A percentile compares a stretch with the other conserved stretches of the same genome.
phyloP scores from a whole-genome alignment of 2,888 invertebrate genomes.

The Epinotia demarniana region DNA sequence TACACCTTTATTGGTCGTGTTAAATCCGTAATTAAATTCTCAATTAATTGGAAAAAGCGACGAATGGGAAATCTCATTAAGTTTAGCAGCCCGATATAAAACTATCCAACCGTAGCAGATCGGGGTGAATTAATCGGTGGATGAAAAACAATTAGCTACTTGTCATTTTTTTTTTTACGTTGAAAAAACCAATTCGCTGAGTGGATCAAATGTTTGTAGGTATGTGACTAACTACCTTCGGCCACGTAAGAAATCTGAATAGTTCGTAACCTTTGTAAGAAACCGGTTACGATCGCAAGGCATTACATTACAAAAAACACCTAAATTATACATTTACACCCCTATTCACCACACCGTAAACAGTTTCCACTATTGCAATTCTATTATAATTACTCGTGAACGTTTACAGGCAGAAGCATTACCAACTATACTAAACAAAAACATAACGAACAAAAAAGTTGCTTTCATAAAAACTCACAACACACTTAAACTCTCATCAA shows the following conservation, averaged over 20 bases:
- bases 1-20: conserved; percentile 68
- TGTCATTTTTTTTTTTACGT: not conserved
- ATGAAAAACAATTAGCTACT: conserved; percentile 26
- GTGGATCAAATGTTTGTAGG: no score
- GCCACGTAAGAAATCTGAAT: no score
- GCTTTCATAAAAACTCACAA: not conserved
- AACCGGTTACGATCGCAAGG: no score
- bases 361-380: no score
- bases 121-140: conserved; percentile 18
- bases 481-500: conserved; percentile 42
- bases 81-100: conserved; percentile 46
- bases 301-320: no score
- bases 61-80: conserved; percentile 62
- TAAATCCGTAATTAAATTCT: conserved; percentile 72
- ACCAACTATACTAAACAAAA: not conserved
- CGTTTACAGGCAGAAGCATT: no score
- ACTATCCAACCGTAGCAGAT: conserved; percentile 30
- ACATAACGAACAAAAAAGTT: conserved; percentile 4
- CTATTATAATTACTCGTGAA: no score
- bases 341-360: no score
- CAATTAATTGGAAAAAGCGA: conserved; percentile 74
- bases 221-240: no score
- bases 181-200: not conserved
- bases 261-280: no score
- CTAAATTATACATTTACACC: no score